Evolutionary conservation across 2,888 invertebrate genomes (phyloP), one percentile per base, ranked within the genome.

Genomic region (Machimus rusticus): DNA sequence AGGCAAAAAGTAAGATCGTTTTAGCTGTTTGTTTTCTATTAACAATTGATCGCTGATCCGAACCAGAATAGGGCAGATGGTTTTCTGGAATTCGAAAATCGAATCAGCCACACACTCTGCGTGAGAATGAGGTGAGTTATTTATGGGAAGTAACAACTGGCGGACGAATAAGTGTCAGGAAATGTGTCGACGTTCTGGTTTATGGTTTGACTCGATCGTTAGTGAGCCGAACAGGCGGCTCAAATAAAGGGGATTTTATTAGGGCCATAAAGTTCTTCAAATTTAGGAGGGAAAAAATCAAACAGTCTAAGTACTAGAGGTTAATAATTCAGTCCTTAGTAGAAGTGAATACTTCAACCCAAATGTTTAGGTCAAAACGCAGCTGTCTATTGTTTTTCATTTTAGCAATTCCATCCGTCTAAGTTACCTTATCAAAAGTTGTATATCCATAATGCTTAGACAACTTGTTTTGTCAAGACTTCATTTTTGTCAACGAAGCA

Each of bases 11-110:
- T 12, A 8, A 19, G 28, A 66, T 66, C 66, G 66, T 9, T 66
- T 55, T 6, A 23, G 57, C 2, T 28, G 23, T 66, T 66, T 19
- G 14, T 78, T 78, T 37, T 23, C 78, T 78, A 19, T 39, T 39
- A 19, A 39, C 78, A 78, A 78, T 37, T 23, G 43, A 43, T 39
- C 28, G 19, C 34, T 77, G 77, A 77, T 31, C 19, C 9, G 5
- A 77, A n/a, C 77, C 78, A 78, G 78, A 23, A 39, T 37, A 78
- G 19, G 78, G 78, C 78, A 78, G 78, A 43, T 78, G 78, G 78
- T 78, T 43, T 78, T 43, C 43, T 23, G 23, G 39, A 78, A 43
- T 37, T 78, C 14, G 39, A 37, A 78, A 78, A 78, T 23, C 66
- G 28, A 19, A 12, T 14, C 8, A 23, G 28, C 57, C 57, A 19